Evolutionary conservation across 2,113 vertebrate genomes (phyloP), one percentile per base, ranked within the genome.

Genomic region (Acanthochromis polyacanthus): DNA sequence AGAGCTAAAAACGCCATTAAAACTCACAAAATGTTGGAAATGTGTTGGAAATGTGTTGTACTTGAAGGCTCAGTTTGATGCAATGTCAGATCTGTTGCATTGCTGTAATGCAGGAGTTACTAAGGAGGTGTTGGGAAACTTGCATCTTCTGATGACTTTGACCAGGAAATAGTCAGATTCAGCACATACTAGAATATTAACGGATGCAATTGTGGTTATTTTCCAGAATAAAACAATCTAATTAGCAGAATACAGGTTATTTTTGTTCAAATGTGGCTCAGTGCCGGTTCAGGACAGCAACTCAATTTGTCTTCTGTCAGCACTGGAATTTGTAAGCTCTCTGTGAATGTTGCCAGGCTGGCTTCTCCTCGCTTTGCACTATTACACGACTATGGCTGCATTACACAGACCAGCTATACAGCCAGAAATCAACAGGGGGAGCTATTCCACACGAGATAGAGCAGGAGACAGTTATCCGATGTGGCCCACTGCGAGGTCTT

Each of bases 341-440:
- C 30, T 60, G n/a, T 14, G 69, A 65, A 51, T 57, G 15, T 38
- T 3, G 14, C 4, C n/a, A 28, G 19, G 14, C 3, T 74, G 23
- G 4, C 45, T 53, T 55, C 11, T 9, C 30, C 45, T 36, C 51
- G 65, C 46, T 53, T 48, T 64, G 3, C 20, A 64, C 8, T 43
- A 48, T 64, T 45, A 23, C 25, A 48, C 4, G 14, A 32, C 38
- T 60, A 55, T 75, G 32, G 4, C 30, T 81, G n/a, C 40, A 36
- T 28, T 43, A 12, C 17, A 46, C 40, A 69, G 32, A 9, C 10
- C 38, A 57, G 72, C 32, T 71, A 45, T 85, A 52, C 62, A 57
- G 32, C 17, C 30, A 38, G 61, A 32, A 30, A 84, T 85, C 92
- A 91, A 84, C 80, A 91, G 91, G 88, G 84, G 92, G 91, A 72